Evolutionary conservation across 2,797 vertebrate genomes (phyloP), one percentile per base, ranked within the genome.

Genomic region (Manis crassicaudata): DNA sequence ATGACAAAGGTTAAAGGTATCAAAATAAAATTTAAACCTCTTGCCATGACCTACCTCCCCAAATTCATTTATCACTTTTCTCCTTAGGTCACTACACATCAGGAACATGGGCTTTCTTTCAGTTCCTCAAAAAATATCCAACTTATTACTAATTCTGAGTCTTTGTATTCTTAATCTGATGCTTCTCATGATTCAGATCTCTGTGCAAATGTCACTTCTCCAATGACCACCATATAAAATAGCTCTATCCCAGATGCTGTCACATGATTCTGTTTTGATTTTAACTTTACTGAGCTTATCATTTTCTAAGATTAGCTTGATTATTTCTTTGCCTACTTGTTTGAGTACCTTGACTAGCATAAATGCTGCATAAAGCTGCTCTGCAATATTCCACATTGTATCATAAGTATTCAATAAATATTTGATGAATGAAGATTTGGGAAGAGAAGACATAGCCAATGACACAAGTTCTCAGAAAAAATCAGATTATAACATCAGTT

Each of bases 141-240:
- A 40, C 29, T 40, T 63, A 46, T 63, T 77, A 58, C 58, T 83
- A 43, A 18, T 84, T 94, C 54, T 88, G 32, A 75, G 29, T 5
- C 67, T 86, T 77, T 83, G 43, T 70, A 58, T 32, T 89, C 10
- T 56, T 85, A 90, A 94, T 56, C 65, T 92, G 72, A 46, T 93
- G 62, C 37, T 68, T 88, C 67, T 76, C 67, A 62, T 54, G 29
- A 81, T 50, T 88, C 17, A 60, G 14, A 52, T 83, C n/a, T 77
- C 37, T 84, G 56, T 58, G 46, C 65, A 92, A 94, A 95, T 82
- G 58, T 56, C 65, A 86, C 29, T 79, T 87, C 54, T 84, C 32
- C 60, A 67, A 27, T 21, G 32, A 79, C 23, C 2, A 58, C 32
- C 23, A 62, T 87, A 40, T 88, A 72, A 62, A 90, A 70, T 21